Conservation (phyloP, 2,797 vertebrate species). For the Brotula barbata region DNA sequence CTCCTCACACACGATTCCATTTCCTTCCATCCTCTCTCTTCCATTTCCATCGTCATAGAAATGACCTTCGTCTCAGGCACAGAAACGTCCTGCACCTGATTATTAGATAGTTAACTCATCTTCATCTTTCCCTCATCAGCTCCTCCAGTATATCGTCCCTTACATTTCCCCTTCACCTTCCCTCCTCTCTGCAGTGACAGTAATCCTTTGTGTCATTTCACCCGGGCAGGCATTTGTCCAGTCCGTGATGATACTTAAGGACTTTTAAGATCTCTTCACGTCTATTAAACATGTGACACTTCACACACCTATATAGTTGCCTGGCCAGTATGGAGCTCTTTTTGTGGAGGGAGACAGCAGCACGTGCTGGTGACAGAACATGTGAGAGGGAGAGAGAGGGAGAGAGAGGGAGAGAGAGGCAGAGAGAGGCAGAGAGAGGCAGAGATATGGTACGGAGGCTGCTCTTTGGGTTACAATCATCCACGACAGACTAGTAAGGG, state of each 20-base stretch:
- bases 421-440: background rate
- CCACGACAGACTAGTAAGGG: slow-evolving; percentile 46
- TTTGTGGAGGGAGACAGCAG: slow-evolving; percentile 23
- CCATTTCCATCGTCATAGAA: slow-evolving; percentile 62
- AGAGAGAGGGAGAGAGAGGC: background rate
- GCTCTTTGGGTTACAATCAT: slow-evolving; percentile 50
- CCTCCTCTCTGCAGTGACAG: slow-evolving; percentile 11
- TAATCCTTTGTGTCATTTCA: slow-evolving; percentile 49
- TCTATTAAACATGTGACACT: slow-evolving; percentile 38
- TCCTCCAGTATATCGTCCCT: slow-evolving; percentile 31
- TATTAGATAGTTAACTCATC: slow-evolving; percentile 52
- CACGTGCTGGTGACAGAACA: slow-evolving; percentile 51
- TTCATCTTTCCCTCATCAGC: slow-evolving; percentile 31
- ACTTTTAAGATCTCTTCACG: slow-evolving; percentile 38
- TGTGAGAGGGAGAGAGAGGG: slow-evolving; percentile 2
- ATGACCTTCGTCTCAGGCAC: slow-evolving; percentile 59
- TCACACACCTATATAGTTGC: slow-evolving; percentile 29
- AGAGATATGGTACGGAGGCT: slow-evolving; percentile 30
- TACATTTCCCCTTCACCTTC: slow-evolving; percentile 13
- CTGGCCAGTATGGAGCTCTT: slow-evolving; percentile 36
- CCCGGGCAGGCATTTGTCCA: slow-evolving; percentile 31
- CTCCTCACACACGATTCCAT: slow-evolving; percentile 18
- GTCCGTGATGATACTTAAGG: slow-evolving; percentile 24
- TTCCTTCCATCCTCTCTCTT: slow-evolving; percentile 17
- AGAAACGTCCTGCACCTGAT: slow-evolving; percentile 56